Conservation (phyloP, 1,140 invertebrate genomes). For the Leguminivora glycinivorella region DNA sequence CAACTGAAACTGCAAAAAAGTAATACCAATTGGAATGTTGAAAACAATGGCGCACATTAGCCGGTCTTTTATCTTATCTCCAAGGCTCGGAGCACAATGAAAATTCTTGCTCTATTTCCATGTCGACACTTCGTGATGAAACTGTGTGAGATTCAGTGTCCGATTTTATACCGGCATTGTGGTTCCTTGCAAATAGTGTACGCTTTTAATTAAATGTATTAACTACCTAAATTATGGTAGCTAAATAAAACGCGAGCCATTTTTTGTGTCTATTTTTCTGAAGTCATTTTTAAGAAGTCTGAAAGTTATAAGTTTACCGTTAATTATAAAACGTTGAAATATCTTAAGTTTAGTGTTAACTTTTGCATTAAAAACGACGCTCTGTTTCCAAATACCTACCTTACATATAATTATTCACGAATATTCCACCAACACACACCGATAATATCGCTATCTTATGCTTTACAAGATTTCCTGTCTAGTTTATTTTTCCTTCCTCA, state of each 20-base stretch:
- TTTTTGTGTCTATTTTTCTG: no score
- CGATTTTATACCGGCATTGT: background rate
- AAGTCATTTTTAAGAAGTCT: no score
- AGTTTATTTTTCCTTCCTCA: background rate
- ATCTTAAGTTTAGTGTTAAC: no score
- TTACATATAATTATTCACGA: no score
- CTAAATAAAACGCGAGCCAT: background rate
- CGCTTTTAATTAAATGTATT: background rate
- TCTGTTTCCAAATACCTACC: no score
- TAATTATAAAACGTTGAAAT: no score
- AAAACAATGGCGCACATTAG: constrained; percentile 31
- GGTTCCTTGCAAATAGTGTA: constrained; percentile 5
- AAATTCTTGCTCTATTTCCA: constrained; percentile 51
- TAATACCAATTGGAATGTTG: constrained; percentile 15
- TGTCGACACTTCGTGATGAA: constrained; percentile 30
- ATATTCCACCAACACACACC: no score
- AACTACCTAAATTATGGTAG: background rate
- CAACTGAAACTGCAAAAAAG: background rate
- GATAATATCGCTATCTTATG: background rate
- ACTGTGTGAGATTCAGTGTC: constrained; percentile 14
- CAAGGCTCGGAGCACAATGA: constrained; percentile 56
- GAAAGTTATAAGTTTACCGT: no score
- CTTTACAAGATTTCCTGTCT: background rate
- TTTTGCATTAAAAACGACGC: no score
- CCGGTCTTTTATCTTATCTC: constrained; percentile 56